phyloP scores from a whole-genome alignment of 2,113 vertebrate genomes.

The Melanerpes formicivorus region DNA sequence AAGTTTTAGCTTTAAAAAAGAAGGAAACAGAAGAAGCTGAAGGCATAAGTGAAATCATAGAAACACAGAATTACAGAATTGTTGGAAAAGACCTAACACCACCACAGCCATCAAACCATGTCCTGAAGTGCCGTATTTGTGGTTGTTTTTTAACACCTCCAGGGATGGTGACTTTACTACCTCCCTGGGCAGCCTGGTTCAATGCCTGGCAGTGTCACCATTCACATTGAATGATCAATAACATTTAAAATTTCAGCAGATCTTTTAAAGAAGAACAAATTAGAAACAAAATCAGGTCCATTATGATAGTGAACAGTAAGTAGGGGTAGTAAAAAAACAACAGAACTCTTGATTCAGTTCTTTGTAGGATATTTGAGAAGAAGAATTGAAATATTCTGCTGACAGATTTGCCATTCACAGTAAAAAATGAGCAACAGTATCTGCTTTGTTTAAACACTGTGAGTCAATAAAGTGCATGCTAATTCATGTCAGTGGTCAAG shows the following conservation, averaged over 20 bases:
- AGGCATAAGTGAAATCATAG: background rate
- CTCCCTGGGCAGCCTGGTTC: too few species aligned
- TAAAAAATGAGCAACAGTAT: background rate
- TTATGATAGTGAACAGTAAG: background rate
- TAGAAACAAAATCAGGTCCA: background rate
- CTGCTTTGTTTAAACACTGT: background rate
- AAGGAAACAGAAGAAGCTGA: background rate
- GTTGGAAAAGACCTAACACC: too few species aligned
- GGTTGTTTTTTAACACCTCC: too few species aligned
- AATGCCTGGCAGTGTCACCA: background rate
- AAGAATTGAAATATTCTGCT: background rate
- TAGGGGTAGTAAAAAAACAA: background rate
- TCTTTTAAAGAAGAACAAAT: background rate
- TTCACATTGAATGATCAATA: background rate
- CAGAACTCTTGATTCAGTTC: background rate
- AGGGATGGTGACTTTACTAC: too few species aligned
- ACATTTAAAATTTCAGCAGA: background rate
- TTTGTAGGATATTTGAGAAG: background rate
- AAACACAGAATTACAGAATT: too few species aligned
- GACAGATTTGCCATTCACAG: background rate
- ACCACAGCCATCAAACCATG: too few species aligned
- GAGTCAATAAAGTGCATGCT: background rate
- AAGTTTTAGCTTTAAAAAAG: background rate
- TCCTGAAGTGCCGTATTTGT: too few species aligned
- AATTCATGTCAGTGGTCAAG: background rate